Conservation (phyloP, 1,140 invertebrate species). For the Thalassaphorura encarpata region DNA sequence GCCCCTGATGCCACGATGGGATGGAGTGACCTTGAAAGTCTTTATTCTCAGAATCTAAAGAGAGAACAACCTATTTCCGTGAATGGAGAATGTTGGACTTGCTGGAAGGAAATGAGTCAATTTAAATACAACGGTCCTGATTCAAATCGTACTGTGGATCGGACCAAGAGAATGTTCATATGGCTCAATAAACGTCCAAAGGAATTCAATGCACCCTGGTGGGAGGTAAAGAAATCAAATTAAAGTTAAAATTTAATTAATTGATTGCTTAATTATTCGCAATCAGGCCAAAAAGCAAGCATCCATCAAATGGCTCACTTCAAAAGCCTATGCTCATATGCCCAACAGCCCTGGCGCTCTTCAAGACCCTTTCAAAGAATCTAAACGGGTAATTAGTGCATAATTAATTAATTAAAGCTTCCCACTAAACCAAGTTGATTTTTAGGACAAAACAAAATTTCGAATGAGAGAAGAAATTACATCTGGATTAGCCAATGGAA, state of each 20-base stretch:
- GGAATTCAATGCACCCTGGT: constrained; percentile 30
- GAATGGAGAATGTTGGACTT: constrained; percentile 28
- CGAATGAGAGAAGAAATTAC: constrained; percentile 26
- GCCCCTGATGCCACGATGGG: constrained; percentile 27
- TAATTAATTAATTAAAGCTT: not conserved
- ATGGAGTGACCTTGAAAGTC: constrained; percentile 29
- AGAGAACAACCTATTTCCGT: not conserved
- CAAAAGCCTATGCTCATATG: constrained; percentile 24
- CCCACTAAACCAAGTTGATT: not conserved
- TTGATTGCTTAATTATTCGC: not conserved
- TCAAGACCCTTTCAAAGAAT: constrained; percentile 28
- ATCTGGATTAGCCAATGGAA: constrained; percentile 26
- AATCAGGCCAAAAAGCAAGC: constrained; percentile 31
- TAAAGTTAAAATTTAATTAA: too few relatives aligned
- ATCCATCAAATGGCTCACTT: constrained; percentile 29
- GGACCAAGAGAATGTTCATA: constrained; percentile 32
- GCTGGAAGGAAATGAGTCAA: constrained; percentile 27
- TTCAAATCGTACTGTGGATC: constrained; percentile 26
- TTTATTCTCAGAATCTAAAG: constrained; percentile 30
- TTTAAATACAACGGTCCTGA: constrained; percentile 14
- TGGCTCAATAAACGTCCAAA: constrained; percentile 30
- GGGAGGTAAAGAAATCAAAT: constrained; percentile 23
- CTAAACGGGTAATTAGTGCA: constrained; percentile 21
- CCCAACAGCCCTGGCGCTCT: constrained; percentile 15
- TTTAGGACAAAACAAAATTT: constrained; percentile 25